Base-by-base conservation (phyloP, 2,888 invertebrate genomes). In the Amphipyra berbera region DNA sequence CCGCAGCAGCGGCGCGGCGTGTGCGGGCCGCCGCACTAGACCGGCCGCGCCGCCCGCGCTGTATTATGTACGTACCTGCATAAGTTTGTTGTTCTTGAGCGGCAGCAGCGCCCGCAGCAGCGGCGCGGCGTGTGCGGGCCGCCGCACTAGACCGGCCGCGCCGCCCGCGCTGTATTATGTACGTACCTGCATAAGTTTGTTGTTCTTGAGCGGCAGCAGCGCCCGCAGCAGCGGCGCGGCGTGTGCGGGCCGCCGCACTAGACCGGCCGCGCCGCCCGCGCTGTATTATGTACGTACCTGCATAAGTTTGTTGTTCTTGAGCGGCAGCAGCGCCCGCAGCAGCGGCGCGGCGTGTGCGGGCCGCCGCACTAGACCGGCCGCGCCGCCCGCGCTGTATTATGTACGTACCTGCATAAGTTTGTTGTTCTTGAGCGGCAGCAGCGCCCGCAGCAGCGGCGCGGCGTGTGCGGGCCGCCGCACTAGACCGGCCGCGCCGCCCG, bases 211-310 rank as follows among this genome's bases (percentile, higher is more conserved):
- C 15, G 84, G 84, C 55, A 82, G 70, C 41, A 92, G 82, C 40
- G 90, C 86, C 2, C 92, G 80, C 67, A 92, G 79, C 60, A 93
- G 78, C 33, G 88, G 85, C 59, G 89, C 90, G n/a, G 90, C 89
- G 62, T 82, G 83, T 9, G 87, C 84, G 6, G 85, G 81, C 6
- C 82, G 71, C 1, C 85, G 82, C 79, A 82, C 73, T 66, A 90
- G 77, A 40, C 82, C 73, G n/a, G 69, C 61, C 5, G 71, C 76
- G 21, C 60, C 76, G 38, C 70, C 77, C 54, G 61, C 63, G 35
- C 59, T 66, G 53, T n/a, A n/a, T n/a, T n/a, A n/a, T n/a, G n/a
- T n/a, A n/a, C n/a, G n/a, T n/a, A n/a, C n/a, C 83, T 88, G 84
- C 0, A 81, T 54, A 5, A 84, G 58, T 33, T 38, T 76, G 56